Evolutionary conservation across 2,888 invertebrate species (phyloP), one percentile per base, ranked within the genome.

Genomic region (Melinaea menophilus): DNA sequence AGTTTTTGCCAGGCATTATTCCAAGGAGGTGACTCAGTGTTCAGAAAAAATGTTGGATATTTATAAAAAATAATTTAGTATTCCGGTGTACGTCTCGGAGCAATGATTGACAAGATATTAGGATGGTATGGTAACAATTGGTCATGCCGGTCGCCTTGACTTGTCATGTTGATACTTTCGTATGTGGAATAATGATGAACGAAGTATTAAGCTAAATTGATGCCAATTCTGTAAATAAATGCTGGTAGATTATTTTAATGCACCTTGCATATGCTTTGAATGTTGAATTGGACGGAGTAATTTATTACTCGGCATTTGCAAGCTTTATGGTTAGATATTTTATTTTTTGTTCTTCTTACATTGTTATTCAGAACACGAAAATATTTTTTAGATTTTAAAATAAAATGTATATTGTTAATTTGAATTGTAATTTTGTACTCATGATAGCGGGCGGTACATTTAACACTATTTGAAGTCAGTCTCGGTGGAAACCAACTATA

Each of bases 101-200:
- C 79, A 79, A 84, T 89, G 88, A 88, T 88, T 87, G 89, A 87
- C 88, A 88, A 79, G 74, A 84, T 85, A 87, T 88, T 88, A 88
- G 86, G 83, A 79, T 74, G 79, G 77, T 75, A 76, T 73, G 75
- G 75, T 73, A 71, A 76, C 77, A 74, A 79, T 81, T 81, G 79
- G 76, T 80, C 77, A 81, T 78, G 80, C 79, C 74, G 75, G 75
- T 79, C 78, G 74, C 77, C 75, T 78, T 72, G 73, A 73, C 73
- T 69, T 80, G 82, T 81, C 83, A 78, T 83, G 84, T 82, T 73
- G 77, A 71, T 69, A 68, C 68, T 72, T 75, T 72, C 78, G 79
- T 76, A 70, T 68, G 63, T 59, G 41, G 84, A 86, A 87, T 88
- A 80, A 75, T 79, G 78, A 84, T 78, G 70, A 74, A 69, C 57